A percentile compares a stretch with the other conserved stretches of the same genome.
These are phyloP conservation scores for Lipophrys pholis DNA, from an alignment of 2,113 vertebrate species.

Conservation along the genomic window DNA sequence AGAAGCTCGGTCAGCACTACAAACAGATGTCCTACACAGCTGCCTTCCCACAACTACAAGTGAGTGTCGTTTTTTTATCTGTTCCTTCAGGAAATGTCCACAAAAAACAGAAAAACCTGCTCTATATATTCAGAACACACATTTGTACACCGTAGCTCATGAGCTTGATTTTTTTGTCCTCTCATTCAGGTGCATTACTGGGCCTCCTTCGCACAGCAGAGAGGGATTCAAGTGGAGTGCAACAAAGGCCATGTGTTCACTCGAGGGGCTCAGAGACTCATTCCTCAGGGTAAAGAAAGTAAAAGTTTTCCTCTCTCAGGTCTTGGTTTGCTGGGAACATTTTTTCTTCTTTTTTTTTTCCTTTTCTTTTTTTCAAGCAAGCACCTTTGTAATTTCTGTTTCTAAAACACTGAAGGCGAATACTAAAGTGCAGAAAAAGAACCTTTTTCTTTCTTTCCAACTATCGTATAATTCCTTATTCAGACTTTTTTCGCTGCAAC, in stretches of 20 bases:
- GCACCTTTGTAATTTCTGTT: too few relatives aligned
- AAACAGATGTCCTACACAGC: constrained; percentile 96
- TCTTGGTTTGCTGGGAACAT: too few relatives aligned
- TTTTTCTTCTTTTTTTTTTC: too few relatives aligned
- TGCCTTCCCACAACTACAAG: constrained; percentile 93
- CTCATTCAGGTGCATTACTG: constrained; percentile 93
- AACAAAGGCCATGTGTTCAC: constrained; percentile 95
- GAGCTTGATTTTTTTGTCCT: too few relatives aligned
- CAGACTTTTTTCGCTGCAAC: too few relatives aligned
- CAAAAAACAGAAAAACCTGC: neutral
- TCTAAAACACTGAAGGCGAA: too few relatives aligned
- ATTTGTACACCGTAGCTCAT: neutral
- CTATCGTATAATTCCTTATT: too few relatives aligned
- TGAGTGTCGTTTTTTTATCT: constrained; percentile 58
- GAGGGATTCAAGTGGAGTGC: constrained; percentile 95
- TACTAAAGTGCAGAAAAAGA: neutral
- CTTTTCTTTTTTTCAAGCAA: too few relatives aligned
- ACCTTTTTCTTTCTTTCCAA: neutral
- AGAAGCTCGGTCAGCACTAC: constrained; percentile 97
- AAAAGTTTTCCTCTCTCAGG: too few relatives aligned
- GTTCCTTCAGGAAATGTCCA: neutral
- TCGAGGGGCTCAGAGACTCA: constrained; percentile 93
- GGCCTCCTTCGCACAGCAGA: constrained; percentile 98
- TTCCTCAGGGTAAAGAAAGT: constrained; percentile 90
- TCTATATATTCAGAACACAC: neutral